Evolutionary conservation across 2,888 invertebrate genomes (phyloP), one percentile per base, ranked within the genome.

Genomic region (Phaonia tiefii): DNA sequence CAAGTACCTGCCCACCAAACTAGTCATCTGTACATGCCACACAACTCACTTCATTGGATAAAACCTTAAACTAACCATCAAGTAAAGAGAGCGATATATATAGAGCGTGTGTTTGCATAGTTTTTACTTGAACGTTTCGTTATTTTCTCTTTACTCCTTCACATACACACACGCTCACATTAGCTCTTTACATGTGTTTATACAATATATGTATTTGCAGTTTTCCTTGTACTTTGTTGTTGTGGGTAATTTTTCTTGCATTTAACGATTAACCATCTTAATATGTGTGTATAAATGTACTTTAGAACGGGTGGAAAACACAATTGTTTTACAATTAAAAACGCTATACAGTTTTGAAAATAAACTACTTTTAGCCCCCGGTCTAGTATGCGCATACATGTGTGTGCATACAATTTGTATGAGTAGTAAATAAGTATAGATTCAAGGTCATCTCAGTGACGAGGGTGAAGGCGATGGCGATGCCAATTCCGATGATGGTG

Each of bases 371-470:
- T n/a, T n/a, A n/a, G n/a, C n/a, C n/a, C n/a, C n/a, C n/a, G n/a
- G n/a, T n/a, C n/a, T n/a, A n/a, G n/a, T n/a, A n/a, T n/a, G n/a
- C n/a, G n/a, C n/a, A n/a, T n/a, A n/a, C n/a, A n/a, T n/a, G n/a
- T n/a, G n/a, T n/a, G n/a, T n/a, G n/a, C n/a, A n/a, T n/a, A n/a
- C n/a, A n/a, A n/a, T n/a, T n/a, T n/a, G n/a, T n/a, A n/a, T n/a
- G n/a, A n/a, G n/a, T n/a, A n/a, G n/a, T n/a, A n/a, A n/a, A n/a
- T n/a, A 11, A 10, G 2, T 37, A 37, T 42, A 63, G 11, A 22
- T 51, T 56, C 54, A 69, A 69, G 69, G 69, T 56, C 69, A 69
- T 42, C 8, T 42, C 42, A 11, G 22, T 63, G 63, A 42, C 42
- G 39, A 37, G 26, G 39, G 17, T 60, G 60, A 39, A 31, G 58